Evolutionary conservation across 2,888 invertebrate species (phyloP).

Genomic region (Yponomeuta plumbellus): DNA sequence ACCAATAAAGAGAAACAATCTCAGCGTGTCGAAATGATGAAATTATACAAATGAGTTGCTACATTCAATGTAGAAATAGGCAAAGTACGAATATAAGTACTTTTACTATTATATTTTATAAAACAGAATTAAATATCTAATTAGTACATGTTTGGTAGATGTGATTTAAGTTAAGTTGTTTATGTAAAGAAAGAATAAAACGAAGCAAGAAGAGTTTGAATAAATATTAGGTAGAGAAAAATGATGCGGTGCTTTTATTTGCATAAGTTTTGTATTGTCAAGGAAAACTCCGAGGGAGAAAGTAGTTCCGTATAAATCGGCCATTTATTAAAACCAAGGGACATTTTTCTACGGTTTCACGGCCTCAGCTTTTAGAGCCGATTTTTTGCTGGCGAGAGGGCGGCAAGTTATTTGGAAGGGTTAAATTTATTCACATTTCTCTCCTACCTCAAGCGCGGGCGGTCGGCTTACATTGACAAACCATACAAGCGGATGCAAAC

Average conservation of each 20-base stretch:
- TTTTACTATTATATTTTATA: too few species aligned
- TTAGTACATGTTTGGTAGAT: too few species aligned
- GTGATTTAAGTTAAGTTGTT: too few species aligned
- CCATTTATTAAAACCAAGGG: slow-evolving; percentile 14
- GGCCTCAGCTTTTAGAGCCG: slow-evolving; percentile 5
- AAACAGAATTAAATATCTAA: too few species aligned
- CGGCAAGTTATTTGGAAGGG: slow-evolving; percentile 12
- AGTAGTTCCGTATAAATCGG: slow-evolving; percentile 7
- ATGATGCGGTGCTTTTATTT: not conserved
- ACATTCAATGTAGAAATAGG: not conserved
- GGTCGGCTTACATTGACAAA: slow-evolving; percentile 10
- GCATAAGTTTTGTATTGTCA: not conserved
- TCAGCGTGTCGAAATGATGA: not conserved
- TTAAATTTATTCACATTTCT: slow-evolving; percentile 13
- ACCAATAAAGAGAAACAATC: not conserved
- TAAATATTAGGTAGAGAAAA: not conserved
- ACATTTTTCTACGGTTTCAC: slow-evolving; percentile 6
- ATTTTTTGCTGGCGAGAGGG: slow-evolving; percentile 5
- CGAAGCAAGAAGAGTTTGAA: not conserved
- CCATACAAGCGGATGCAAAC: not conserved
- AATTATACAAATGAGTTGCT: not conserved
- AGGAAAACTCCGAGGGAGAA: not conserved
- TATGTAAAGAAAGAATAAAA: not conserved
- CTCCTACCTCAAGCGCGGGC: not conserved
- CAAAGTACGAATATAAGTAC: too few species aligned